phyloP scores from a whole-genome alignment of 2,797 vertebrate genomes.

The Oryzias sinensis region DNA sequence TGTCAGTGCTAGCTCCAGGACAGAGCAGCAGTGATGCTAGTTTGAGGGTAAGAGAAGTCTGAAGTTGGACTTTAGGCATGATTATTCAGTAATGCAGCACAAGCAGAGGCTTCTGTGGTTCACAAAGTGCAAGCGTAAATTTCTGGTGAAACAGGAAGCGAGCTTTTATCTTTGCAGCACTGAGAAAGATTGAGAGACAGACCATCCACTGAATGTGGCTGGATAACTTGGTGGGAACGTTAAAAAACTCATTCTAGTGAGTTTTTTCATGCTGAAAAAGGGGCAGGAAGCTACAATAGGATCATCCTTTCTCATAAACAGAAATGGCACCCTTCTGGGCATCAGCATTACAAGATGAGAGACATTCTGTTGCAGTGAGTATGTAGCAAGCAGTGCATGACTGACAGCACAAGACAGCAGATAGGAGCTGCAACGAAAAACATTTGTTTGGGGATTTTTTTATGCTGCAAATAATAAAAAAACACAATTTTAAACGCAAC shows the following conservation, averaged over 20 bases:
- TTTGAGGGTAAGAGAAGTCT: conserved; percentile 24
- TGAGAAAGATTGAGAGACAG: conserved; percentile 54
- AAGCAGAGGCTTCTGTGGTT: conserved; percentile 39
- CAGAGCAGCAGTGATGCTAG: conserved; percentile 7
- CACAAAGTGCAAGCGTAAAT: conserved; percentile 47
- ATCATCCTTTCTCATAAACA: conserved; percentile 37
- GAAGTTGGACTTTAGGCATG: conserved; percentile 25
- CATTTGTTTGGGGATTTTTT: not conserved
- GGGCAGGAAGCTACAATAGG: conserved; percentile 31
- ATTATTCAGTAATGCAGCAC: conserved; percentile 35
- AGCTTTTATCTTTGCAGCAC: conserved; percentile 63
- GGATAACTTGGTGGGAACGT: conserved; percentile 9
- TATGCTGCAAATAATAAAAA: conserved; percentile 3
- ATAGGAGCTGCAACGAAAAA: conserved; percentile 16
- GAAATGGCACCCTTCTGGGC: conserved; percentile 28
- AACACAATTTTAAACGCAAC: not conserved
- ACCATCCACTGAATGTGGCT: conserved; percentile 21
- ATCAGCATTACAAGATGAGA: conserved; percentile 55
- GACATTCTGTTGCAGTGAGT: conserved; percentile 59
- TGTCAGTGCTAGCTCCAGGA: conserved; percentile 1
- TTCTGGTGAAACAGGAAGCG: conserved; percentile 75
- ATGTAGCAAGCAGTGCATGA: conserved; percentile 46
- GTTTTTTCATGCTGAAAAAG: conserved; percentile 27
- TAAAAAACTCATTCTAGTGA: conserved; percentile 8
- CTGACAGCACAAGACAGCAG: conserved; percentile 17